A percentile compares a stretch with the other conserved stretches of the same genome.
phyloP scores from a whole-genome alignment of 2,888 invertebrate genomes.

The Agonum fuliginosum region DNA sequence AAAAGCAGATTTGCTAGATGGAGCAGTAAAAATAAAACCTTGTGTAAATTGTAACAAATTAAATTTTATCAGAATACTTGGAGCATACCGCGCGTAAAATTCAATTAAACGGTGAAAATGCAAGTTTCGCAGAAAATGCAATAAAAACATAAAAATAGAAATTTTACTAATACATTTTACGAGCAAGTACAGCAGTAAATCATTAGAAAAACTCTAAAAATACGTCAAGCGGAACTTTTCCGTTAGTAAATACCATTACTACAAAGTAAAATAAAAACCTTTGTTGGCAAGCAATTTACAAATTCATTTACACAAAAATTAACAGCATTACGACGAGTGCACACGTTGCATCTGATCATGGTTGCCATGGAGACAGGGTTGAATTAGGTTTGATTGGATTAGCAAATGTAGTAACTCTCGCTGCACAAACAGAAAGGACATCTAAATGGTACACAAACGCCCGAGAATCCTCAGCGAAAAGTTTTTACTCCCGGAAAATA shows the following conservation, averaged over 20 bases:
- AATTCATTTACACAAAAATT: constrained; percentile 44
- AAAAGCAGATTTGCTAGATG: constrained; percentile 6
- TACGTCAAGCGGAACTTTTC: not conserved
- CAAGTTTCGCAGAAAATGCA: constrained; percentile 6
- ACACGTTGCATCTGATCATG: constrained; percentile 27
- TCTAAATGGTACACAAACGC: constrained; percentile 37
- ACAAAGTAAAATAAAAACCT: not conserved
- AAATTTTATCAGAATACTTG: constrained; percentile 21
- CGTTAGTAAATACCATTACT: not conserved
- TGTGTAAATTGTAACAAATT: not conserved
- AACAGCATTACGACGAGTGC: constrained; percentile 28
- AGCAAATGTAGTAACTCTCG: constrained; percentile 43
- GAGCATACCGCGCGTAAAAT: not conserved
- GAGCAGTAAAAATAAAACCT: not conserved
- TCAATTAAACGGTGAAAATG: constrained; percentile 11
- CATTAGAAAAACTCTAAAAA: constrained; percentile 19
- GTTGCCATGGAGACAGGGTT: constrained; percentile 20
- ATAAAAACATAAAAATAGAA: constrained; percentile 28
- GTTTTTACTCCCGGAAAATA: no score
- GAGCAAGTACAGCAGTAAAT: constrained; percentile 12
- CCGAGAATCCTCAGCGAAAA: not conserved
- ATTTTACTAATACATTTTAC: constrained; percentile 11
- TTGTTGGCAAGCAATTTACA: constrained; percentile 42
- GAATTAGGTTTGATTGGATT: constrained; percentile 53
- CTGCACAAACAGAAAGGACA: constrained; percentile 42